Evolutionary conservation across 2,797 vertebrate genomes (phyloP).

Genomic region (Triplophysa bombifrons): DNA sequence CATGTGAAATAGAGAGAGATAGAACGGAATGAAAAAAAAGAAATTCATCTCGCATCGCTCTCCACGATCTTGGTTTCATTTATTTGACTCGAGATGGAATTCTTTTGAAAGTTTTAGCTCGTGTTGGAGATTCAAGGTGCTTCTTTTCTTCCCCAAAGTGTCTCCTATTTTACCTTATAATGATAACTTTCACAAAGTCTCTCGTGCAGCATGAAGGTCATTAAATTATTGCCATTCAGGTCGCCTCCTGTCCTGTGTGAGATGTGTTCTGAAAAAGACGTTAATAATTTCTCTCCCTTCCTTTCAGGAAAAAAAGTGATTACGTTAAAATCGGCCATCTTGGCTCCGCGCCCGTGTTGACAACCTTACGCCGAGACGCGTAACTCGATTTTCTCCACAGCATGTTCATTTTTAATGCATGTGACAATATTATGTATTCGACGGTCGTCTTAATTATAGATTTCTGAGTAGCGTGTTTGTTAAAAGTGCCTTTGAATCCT

Average conservation of each 20-base stretch:
- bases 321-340: neutral
- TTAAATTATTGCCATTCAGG: slow-evolving; percentile 18
- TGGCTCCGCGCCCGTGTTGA: neutral
- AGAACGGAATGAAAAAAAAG: neutral
- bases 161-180: slow-evolving; percentile 34
- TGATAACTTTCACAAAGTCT: slow-evolving; percentile 18
- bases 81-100: slow-evolving; percentile 30
- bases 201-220: slow-evolving; percentile 22
- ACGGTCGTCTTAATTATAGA: neutral
- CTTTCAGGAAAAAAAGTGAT: neutral
- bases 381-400: neutral
- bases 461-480: neutral
- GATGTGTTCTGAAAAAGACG: slow-evolving; percentile 5
- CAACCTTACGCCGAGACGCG: neutral
- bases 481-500: slow-evolving; percentile 21
- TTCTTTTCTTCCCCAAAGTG: slow-evolving; percentile 20
- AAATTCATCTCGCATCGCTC: slow-evolving; percentile 32
- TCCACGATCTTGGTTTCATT: slow-evolving; percentile 28
- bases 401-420: neutral
- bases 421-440: neutral
- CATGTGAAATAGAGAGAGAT: slow-evolving; percentile 21
- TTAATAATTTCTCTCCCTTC: neutral
- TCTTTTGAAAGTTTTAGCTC: slow-evolving; percentile 34
- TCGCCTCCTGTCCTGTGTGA: neutral
- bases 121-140: slow-evolving; percentile 40